Evolutionary conservation across 92 coral and sea anemone genomes (phyloP), one percentile per base, ranked within the genome.

Genomic region (Muricea muricata): DNA sequence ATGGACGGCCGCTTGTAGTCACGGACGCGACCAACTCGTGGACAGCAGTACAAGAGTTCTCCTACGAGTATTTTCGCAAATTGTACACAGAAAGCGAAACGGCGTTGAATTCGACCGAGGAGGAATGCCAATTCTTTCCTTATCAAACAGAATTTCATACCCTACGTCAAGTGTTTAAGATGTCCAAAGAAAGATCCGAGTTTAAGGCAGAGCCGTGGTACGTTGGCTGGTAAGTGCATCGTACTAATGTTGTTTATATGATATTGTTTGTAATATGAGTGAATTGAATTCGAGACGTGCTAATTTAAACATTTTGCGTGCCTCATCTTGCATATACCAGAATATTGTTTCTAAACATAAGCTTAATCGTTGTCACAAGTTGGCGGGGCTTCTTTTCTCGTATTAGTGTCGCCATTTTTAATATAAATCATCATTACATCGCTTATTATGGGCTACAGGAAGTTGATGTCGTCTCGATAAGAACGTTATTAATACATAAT

Each of bases 111-210:
- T 75, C 83, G 8, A 97, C 91, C 35, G 99, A 97, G 41, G 98
- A 94, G 11, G 98, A 97, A 40, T 97, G 99, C 37, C 99, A 97
- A 42, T 97, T 97, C 88, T 97, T 97, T 65, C 99, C 99, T 23
- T 97, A 97, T 85, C 91, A 91, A 69, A 97, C 99, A 0, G 95
- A 97, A 75, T 97, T 97, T 52, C 79, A 79, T 47, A 75, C 98
- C 0, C 83, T 97, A 21, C 67, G 92, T 40, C 85, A 94, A 21
- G 99, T 95, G 42, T 88, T 97, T 33, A 81, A 88, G 24, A 97
- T 97, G 99, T 84, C 99, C 17, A 92, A 92, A 72, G 97, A 89
- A 28, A 82, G 99, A 70, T 87, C 94, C 0, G 93, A 97, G 33
- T 87, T 94, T 75, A 90, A 91, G 81, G 93, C 82, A 13, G 93